Percentiles rank a stretch among this genome's conserved stretches.
phyloP scores from a whole-genome alignment of 1,140 invertebrate species.

The Bradysia coprophila region DNA sequence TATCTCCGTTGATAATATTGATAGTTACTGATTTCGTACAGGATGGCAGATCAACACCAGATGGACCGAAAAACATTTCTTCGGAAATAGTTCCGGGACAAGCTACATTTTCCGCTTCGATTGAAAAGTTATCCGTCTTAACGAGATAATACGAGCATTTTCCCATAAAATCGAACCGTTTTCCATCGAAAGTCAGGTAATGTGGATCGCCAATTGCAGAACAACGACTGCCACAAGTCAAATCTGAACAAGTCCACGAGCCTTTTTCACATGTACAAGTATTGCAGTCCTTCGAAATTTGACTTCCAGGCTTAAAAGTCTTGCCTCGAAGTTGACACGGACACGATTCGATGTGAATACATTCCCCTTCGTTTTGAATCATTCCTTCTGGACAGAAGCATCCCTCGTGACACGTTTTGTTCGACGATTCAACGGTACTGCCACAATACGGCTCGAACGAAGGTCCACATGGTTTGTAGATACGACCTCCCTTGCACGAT shows the following conservation, averaged over 20 bases:
- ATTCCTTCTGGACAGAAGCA: conserved; percentile 68
- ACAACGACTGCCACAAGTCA: conserved; percentile 53
- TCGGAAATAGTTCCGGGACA: conserved; percentile 60
- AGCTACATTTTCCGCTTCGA: conserved; percentile 65
- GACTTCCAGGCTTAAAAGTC: conserved; percentile 48
- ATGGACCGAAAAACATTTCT: conserved; percentile 38
- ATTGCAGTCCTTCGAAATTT: conserved; percentile 64
- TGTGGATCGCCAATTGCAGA: conserved; percentile 74
- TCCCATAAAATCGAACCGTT: conserved; percentile 72
- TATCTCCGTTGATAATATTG: conserved; percentile 23
- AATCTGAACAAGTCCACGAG: conserved; percentile 60
- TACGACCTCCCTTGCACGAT: not conserved
- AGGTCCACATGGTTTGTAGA: conserved; percentile 47
- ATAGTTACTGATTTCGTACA: conserved; percentile 69
- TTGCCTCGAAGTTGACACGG: conserved; percentile 63
- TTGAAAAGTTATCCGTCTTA: conserved; percentile 39
- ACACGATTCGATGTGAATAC: conserved; percentile 48
- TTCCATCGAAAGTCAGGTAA: conserved; percentile 78
- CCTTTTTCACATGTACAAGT: conserved; percentile 42
- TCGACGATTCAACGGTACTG: conserved; percentile 14
- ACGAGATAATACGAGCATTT: conserved; percentile 70
- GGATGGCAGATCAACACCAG: conserved; percentile 38
- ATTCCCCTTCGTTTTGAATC: conserved; percentile 49
- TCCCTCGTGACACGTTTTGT: conserved; percentile 53
- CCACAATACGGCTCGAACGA: conserved; percentile 34